A percentile compares a stretch with the other conserved stretches of the same genome.
Evolutionary conservation across 1,140 invertebrate genomes (phyloP).

Genomic region (Drosophila sp.): DNA sequence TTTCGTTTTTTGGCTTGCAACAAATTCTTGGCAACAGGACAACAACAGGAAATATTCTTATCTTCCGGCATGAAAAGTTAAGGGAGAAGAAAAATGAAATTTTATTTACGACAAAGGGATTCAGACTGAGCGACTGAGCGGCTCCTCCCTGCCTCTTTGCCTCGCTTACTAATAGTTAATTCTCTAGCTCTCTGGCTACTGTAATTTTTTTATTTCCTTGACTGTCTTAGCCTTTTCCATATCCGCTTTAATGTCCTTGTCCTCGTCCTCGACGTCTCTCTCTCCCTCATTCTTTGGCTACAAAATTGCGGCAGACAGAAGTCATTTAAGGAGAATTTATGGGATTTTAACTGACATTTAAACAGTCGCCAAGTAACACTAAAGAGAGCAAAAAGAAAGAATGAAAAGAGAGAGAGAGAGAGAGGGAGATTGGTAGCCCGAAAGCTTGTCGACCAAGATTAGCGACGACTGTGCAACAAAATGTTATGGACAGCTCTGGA

Average conservation of each 20-base stretch:
- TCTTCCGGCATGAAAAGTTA: slow-evolving; percentile 33
- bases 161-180: slow-evolving; percentile 33
- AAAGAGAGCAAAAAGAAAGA: slow-evolving; percentile 4
- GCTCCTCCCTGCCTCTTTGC: not conserved
- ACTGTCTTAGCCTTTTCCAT: slow-evolving; percentile 54
- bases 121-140: slow-evolving; percentile 8
- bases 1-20: slow-evolving; percentile 24
- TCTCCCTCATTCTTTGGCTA: slow-evolving; percentile 32
- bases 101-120: slow-evolving; percentile 53
- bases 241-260: slow-evolving; percentile 36
- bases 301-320: slow-evolving; percentile 79
- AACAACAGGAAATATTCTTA: slow-evolving; percentile 56
- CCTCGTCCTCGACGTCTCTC: slow-evolving; percentile 11
- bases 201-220: slow-evolving; percentile 55
- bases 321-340: slow-evolving; percentile 81
- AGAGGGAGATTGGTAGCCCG: slow-evolving; percentile 9
- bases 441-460: slow-evolving; percentile 74
- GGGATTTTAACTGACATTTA: slow-evolving; percentile 82
- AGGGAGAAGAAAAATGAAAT: slow-evolving; percentile 46
- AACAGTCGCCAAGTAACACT: slow-evolving; percentile 60
- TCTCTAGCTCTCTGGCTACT: slow-evolving; percentile 33
- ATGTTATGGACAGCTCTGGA: slow-evolving; percentile 75
- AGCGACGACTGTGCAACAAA: slow-evolving; percentile 76
- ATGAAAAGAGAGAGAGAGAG: slow-evolving; percentile 5
- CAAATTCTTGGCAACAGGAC: slow-evolving; percentile 39